Conservation (phyloP, 1,140 invertebrate genomes). For the Zophobas atratus region DNA sequence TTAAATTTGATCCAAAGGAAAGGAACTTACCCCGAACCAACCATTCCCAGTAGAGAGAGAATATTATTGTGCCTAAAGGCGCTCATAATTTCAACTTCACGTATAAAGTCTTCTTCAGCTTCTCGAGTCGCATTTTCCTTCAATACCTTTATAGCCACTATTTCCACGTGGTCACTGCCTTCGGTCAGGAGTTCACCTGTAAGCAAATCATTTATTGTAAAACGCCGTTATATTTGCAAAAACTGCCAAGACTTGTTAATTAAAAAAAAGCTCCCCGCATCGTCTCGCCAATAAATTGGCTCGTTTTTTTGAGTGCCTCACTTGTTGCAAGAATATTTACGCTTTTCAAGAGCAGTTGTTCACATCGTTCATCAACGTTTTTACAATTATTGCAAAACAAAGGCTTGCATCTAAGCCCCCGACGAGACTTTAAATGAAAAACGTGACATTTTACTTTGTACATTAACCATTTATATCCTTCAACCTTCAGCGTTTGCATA, state of each 20-base stretch:
- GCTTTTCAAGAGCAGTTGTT: slow-evolving; percentile 2
- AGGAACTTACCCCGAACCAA: slow-evolving; percentile 78
- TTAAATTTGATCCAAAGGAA: slow-evolving; percentile 22
- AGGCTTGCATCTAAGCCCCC: slow-evolving; percentile 7
- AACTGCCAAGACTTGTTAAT: background rate
- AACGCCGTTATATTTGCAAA: background rate
- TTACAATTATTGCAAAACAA: background rate
- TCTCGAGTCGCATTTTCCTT: slow-evolving; percentile 87
- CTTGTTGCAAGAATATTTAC: slow-evolving; percentile 5
- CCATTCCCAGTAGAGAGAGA: slow-evolving; percentile 86
- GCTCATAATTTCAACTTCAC: slow-evolving; percentile 93
- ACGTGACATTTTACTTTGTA: slow-evolving; percentile 33
- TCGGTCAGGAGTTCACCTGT: slow-evolving; percentile 73
- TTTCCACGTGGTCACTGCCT: slow-evolving; percentile 68
- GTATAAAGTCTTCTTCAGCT: slow-evolving; percentile 87
- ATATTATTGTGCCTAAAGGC: slow-evolving; percentile 91
- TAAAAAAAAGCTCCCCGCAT: background rate
- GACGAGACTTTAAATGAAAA: slow-evolving; percentile 39
- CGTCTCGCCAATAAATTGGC: slow-evolving; percentile 7
- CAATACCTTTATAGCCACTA: slow-evolving; percentile 89
- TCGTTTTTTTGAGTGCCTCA: slow-evolving; percentile 1
- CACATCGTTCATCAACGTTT: slow-evolving; percentile 19
- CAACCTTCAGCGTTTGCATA: slow-evolving; percentile 12
- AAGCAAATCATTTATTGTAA: slow-evolving; percentile 50
- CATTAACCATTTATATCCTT: slow-evolving; percentile 8